Evolutionary conservation across 2,888 invertebrate species (phyloP), one percentile per base, ranked within the genome.

Genomic region (Pedicia rivosa): DNA sequence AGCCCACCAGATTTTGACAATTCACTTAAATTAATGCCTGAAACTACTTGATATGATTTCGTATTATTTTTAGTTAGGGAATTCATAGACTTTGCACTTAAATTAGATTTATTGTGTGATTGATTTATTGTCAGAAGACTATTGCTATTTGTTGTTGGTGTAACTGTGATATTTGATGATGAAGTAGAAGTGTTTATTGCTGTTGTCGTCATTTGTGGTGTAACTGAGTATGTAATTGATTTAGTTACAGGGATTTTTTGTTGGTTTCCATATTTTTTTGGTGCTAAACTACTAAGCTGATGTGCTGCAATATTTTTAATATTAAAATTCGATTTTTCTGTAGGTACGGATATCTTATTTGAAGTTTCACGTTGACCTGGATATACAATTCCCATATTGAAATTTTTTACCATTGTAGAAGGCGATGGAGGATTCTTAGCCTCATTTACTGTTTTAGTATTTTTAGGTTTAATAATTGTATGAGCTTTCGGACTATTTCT

Each of bases 371-470:
- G 17, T 32, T 32, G 19, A 19, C 33, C 41, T 14, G 37, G 37
- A 38, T 41, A 40, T 12, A 36, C 25, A 7, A 43, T 40, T 8
- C 41, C 41, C 35, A 40, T 41, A 28, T 39, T 41, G 13, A 17
- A 35, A 35, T 35, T 35, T 14, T 35, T 35, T 3, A 25, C 35
- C 4, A 35, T 16, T 16, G 25, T 25, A 12, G 25, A 14, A 8
- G 15, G 25, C 16, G 25, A 25, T 16, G 35, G 16, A 6, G 35
- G 16, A 14, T 24, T 33, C 15, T n/a, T 7, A 25, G 9, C 12
- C 12, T 25, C 2, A 5, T 24, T 12, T 34, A 19, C 15, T 25
- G 22, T 13, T 17, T 25, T 16, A 10, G 15, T 25, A 9, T 15
- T 26, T 35, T 25, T 26, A 32, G n/a, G 22, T 37, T 31, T 37